Evolutionary conservation across 2,888 invertebrate species (phyloP).

Genomic region (Eledone cirrhosa): DNA sequence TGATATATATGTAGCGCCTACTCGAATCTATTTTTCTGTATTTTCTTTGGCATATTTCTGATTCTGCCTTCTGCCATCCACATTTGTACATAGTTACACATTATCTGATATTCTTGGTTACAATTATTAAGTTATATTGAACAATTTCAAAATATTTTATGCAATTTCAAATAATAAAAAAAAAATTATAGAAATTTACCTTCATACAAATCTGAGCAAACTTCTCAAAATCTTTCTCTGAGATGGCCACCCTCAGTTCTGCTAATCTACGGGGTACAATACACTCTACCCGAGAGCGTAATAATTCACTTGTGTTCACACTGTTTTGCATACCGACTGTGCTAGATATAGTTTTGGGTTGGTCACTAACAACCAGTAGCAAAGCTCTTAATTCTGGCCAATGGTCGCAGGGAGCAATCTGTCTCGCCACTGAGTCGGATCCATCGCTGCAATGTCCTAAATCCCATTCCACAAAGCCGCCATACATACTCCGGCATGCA

Average conservation of each 20-base stretch:
- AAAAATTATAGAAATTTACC: constrained; percentile 45
- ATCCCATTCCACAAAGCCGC: constrained; percentile 95
- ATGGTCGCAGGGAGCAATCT: constrained; percentile 76
- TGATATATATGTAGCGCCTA: too few relatives aligned
- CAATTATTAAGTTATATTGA: too few relatives aligned
- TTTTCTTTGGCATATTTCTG: too few relatives aligned
- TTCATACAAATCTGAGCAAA: constrained; percentile 96
- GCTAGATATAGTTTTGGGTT: constrained; percentile 84
- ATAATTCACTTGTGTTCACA: constrained; percentile 82
- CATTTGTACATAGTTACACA: too few relatives aligned
- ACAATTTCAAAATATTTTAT: too few relatives aligned
- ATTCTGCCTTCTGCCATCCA: too few relatives aligned
- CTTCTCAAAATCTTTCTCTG: constrained; percentile 77
- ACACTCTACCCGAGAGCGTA: constrained; percentile 77
- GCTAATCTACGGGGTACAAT: constrained; percentile 79
- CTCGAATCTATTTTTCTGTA: too few relatives aligned
- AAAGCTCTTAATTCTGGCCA: constrained; percentile 92
- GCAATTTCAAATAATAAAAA: too few relatives aligned
- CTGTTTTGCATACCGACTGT: constrained; percentile 88
- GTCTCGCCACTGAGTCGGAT: constrained; percentile 58
- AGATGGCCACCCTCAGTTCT: constrained; percentile 74
- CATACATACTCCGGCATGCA: constrained; percentile 92
- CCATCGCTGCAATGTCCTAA: constrained; percentile 67
- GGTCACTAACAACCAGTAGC: constrained; percentile 84
- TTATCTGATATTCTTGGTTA: too few relatives aligned